A percentile compares a stretch with the other conserved stretches of the same genome.
Conservation (phyloP, 2,113 vertebrate species). For the Cottus gobio region DNA sequence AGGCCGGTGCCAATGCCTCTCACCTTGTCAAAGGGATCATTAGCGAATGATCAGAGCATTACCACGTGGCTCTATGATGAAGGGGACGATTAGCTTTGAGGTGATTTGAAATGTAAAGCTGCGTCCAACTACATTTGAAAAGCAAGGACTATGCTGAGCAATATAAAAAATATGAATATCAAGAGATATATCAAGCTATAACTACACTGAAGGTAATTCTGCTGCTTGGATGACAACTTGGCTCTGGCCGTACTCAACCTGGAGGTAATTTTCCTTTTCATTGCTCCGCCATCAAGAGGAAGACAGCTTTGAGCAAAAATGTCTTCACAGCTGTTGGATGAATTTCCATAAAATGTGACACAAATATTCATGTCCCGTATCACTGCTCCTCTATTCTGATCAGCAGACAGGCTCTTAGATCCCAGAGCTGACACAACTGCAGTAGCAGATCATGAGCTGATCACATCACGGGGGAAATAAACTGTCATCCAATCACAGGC, state of each 20-base stretch:
- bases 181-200: background rate
- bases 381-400: background rate
- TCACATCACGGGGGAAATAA: background rate
- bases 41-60: slow-evolving; percentile 47
- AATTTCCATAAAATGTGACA: background rate
- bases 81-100: slow-evolving; percentile 42
- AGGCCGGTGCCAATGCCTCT: slow-evolving; percentile 70
- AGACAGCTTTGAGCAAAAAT: background rate
- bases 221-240: background rate
- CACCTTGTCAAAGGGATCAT: slow-evolving; percentile 74
- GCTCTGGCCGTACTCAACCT: background rate
- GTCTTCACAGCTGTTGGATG: background rate
- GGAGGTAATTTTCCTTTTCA: background rate
- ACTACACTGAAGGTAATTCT: background rate
- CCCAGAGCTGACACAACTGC: background rate
- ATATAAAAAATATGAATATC: background rate
- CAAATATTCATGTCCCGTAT: background rate
- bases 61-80: slow-evolving; percentile 21
- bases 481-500: background rate
- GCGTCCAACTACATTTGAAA: background rate
- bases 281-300: background rate
- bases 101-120: slow-evolving; percentile 14
- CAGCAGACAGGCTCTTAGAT: background rate
- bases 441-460: background rate
- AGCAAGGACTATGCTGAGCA: background rate